These are phyloP conservation scores for Hipparchia semele DNA, from an alignment of 2,888 invertebrate genomes.

Conservation along the genomic window DNA sequence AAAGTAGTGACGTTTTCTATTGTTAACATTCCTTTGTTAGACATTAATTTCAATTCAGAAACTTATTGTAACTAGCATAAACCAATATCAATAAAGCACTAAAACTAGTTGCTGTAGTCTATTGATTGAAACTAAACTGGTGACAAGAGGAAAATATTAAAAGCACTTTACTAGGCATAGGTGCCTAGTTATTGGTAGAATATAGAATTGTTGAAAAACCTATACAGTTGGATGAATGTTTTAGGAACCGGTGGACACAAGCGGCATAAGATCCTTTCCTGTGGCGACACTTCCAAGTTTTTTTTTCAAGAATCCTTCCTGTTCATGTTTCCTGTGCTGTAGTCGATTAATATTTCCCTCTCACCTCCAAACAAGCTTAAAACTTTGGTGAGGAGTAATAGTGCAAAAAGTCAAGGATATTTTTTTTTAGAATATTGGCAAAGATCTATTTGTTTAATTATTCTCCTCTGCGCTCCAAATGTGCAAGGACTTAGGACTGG, in stretches of 20 bases:
- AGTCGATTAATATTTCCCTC: no score
- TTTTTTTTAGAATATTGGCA: no score
- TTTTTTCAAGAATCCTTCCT: background rate
- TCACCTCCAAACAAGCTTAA: background rate
- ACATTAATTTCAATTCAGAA: slow-evolving; percentile 3
- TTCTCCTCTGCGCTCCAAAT: no score
- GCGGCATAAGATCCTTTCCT: no score
- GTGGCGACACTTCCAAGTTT: no score
- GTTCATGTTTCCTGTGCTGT: background rate
- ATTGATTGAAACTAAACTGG: background rate
- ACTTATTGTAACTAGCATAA: slow-evolving; percentile 5
- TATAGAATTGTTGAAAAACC: no score
- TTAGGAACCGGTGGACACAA: no score
- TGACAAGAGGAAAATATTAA: background rate
- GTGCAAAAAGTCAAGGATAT: no score
- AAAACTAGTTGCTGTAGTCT: background rate
- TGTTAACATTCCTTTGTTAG: background rate
- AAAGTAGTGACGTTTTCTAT: background rate
- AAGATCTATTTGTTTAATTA: no score
- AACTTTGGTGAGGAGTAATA: background rate
- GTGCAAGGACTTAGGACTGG: no score
- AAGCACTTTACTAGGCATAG: background rate
- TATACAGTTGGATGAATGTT: no score
- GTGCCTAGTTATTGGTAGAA: no score
- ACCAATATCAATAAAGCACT: slow-evolving; percentile 2